A percentile compares a stretch with the other conserved stretches of the same genome.
Evolutionary conservation across 2,797 vertebrate genomes (phyloP).

Genomic region (Hippoglossus hippoglossus): DNA sequence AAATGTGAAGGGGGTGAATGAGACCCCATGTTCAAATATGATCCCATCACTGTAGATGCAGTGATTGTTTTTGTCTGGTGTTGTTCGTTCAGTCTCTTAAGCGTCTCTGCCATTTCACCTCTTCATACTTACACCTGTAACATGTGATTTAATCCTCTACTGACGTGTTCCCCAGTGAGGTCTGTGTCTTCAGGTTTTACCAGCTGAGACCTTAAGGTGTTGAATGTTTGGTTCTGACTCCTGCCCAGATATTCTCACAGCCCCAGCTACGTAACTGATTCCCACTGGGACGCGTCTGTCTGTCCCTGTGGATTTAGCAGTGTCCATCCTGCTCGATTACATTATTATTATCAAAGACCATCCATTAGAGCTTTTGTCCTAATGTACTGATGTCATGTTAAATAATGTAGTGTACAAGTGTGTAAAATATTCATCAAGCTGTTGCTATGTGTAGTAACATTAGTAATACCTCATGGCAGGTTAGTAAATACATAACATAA

Average conservation of each 20-base stretch:
- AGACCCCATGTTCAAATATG: too few species aligned
- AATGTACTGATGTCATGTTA: not conserved
- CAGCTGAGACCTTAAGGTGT: slow-evolving; percentile 5
- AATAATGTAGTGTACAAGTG: slow-evolving; percentile 5
- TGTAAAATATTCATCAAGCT: slow-evolving; percentile 18
- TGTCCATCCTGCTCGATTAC: not conserved
- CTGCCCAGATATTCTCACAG: not conserved
- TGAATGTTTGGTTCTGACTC: slow-evolving; percentile 1
- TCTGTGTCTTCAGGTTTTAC: slow-evolving; percentile 1
- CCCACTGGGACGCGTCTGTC: not conserved
- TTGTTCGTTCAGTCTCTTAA: too few species aligned
- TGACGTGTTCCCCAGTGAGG: not conserved
- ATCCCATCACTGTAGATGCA: too few species aligned
- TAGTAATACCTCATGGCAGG: slow-evolving; percentile 29
- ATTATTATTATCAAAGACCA: too few species aligned
- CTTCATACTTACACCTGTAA: too few species aligned
- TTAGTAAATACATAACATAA: slow-evolving; percentile 33
- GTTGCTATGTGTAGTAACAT: slow-evolving; percentile 1
- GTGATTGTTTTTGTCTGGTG: too few species aligned
- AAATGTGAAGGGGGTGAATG: not conserved
- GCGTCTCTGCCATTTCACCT: too few species aligned
- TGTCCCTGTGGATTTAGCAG: not conserved
- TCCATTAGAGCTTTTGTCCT: slow-evolving; percentile 1
- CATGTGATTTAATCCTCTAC: not conserved
- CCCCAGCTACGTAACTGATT: not conserved